Conservation (phyloP, 2,888 invertebrate genomes). For the Synergus umbraculus region DNA sequence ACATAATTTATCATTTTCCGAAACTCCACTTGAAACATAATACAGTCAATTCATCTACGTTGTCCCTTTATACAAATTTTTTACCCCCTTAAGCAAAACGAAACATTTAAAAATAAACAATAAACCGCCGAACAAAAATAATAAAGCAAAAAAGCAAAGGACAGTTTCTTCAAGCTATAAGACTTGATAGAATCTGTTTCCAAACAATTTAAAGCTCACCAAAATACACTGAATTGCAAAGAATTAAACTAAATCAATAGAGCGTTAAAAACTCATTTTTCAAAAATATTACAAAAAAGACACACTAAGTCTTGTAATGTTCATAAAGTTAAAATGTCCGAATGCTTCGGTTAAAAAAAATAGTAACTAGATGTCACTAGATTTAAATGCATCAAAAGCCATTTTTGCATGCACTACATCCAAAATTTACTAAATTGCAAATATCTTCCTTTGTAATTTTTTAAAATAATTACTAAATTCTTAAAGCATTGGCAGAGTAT, state of each 20-base stretch:
- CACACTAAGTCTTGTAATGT: neutral
- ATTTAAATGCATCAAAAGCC: neutral
- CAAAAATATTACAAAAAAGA: neutral
- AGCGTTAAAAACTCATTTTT: neutral
- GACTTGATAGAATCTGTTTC: neutral
- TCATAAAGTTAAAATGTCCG: neutral
- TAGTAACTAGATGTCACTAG: neutral
- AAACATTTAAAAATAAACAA: neutral
- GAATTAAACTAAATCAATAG: neutral
- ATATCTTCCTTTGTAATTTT: neutral
- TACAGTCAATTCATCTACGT: neutral
- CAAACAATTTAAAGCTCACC: neutral
- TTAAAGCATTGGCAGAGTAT: neutral
- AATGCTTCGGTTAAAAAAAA: neutral
- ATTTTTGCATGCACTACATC: neutral
- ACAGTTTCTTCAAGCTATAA: slow-evolving; percentile 11
- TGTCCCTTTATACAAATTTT: neutral
- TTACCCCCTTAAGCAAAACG: neutral
- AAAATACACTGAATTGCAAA: neutral
- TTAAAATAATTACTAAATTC: slow-evolving; percentile 22
- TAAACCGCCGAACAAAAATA: neutral
- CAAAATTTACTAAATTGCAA: neutral
- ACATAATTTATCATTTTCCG: neutral
- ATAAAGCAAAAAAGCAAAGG: slow-evolving; percentile 22
- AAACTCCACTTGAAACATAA: slow-evolving; percentile 21